These are phyloP conservation scores for Ciconia nigra DNA, from an alignment of 2,797 vertebrate species.

Conservation along the genomic window DNA sequence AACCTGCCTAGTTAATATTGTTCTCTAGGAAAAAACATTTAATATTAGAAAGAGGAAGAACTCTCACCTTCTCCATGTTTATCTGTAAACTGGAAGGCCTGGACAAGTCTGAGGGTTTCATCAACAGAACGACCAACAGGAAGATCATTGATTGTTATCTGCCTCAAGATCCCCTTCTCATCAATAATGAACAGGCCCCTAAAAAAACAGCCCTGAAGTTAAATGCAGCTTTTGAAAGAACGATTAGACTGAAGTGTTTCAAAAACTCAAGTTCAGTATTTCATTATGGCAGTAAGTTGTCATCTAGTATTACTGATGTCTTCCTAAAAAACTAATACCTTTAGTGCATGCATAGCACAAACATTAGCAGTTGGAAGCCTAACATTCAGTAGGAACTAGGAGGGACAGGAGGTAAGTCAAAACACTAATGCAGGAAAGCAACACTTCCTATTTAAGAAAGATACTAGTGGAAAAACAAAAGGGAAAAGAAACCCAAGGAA, in stretches of 20 bases:
- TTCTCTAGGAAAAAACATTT: neutral
- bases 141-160: slow-evolving; percentile 98
- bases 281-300: neutral
- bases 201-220: neutral
- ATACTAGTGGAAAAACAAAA: neutral
- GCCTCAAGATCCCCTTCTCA: slow-evolving; percentile 89
- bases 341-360: neutral
- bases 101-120: slow-evolving; percentile 93
- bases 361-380: neutral
- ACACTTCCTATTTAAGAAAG: neutral
- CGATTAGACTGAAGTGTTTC: neutral
- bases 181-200: slow-evolving; percentile 98
- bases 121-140: slow-evolving; percentile 95
- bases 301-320: neutral
- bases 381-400: neutral
- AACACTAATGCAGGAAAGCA: neutral
- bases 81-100: slow-evolving; percentile 98
- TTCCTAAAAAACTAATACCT: neutral
- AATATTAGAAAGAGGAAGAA: neutral
- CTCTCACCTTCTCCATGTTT: slow-evolving; percentile 94
- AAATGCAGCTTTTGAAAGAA: neutral
- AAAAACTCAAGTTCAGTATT: neutral
- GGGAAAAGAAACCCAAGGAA: neutral
- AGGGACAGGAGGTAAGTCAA: neutral
- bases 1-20: neutral